Percentiles rank a stretch among this genome's conserved stretches.
Evolutionary conservation across 2,888 invertebrate species (phyloP).

Genomic region (Thereva nobilitata): DNA sequence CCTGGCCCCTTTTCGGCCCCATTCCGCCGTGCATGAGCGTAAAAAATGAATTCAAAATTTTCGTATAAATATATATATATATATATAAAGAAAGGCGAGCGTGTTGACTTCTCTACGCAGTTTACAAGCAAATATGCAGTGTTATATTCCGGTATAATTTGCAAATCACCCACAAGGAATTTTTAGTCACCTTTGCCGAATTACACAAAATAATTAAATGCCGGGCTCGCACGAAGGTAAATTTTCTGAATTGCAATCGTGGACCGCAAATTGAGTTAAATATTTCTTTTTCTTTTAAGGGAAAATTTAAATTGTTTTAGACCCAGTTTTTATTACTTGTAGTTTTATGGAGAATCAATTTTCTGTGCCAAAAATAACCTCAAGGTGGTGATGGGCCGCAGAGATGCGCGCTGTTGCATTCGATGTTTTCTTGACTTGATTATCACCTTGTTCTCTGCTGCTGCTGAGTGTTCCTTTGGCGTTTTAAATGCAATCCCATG

Average conservation of each 20-base stretch:
- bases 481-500: too few species aligned
- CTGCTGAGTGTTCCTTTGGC: too few species aligned
- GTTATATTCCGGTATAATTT: too few species aligned
- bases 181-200: too few species aligned
- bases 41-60: neutral
- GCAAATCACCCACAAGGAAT: too few species aligned
- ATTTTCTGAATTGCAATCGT: too few species aligned
- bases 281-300: too few species aligned
- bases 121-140: neutral
- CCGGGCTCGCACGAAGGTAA: too few species aligned
- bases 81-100: neutral
- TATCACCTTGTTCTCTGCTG: neutral
- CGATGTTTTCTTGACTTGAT: neutral
- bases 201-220: too few species aligned
- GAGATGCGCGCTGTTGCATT: slow-evolving; percentile 33
- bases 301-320: too few species aligned
- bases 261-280: too few species aligned
- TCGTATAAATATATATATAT: neutral
- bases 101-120: slow-evolving; percentile 20
- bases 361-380: slow-evolving; percentile 29
- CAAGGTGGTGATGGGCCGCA: slow-evolving; percentile 25
- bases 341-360: slow-evolving; percentile 33
- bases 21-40: neutral
- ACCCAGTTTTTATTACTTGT: slow-evolving; percentile 10
- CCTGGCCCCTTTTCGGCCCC: slow-evolving; percentile 15